phyloP scores from a whole-genome alignment of 1,140 invertebrate genomes.

The Eumaeus atala region DNA sequence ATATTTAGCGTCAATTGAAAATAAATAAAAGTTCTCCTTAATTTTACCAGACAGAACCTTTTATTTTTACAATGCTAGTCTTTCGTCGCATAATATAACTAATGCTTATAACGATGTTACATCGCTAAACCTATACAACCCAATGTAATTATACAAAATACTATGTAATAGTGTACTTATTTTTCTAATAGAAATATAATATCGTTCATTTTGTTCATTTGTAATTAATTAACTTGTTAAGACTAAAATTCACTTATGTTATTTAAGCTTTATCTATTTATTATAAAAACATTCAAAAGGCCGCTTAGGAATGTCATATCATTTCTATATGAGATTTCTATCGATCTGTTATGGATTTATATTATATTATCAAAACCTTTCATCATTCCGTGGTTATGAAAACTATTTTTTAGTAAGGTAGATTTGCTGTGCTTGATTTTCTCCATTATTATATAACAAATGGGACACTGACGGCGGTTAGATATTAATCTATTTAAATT shows the following conservation, averaged over 20 bases:
- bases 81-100: slow-evolving; percentile 41
- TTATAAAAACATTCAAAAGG: slow-evolving; percentile 29
- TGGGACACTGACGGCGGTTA: too few relatives aligned
- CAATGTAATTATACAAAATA: slow-evolving; percentile 72
- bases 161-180: slow-evolving; percentile 58
- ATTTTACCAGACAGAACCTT: slow-evolving; percentile 51
- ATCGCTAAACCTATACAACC: slow-evolving; percentile 63
- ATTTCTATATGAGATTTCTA: slow-evolving; percentile 17
- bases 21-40: slow-evolving; percentile 56
- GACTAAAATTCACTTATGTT: slow-evolving; percentile 33
- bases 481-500: too few relatives aligned
- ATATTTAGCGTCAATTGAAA: slow-evolving; percentile 26
- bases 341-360: neutral
- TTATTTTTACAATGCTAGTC: slow-evolving; percentile 53
- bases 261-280: slow-evolving; percentile 25
- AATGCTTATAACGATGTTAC: slow-evolving; percentile 37
- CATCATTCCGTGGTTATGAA: too few relatives aligned
- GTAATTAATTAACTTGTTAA: slow-evolving; percentile 38
- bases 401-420: too few relatives aligned
- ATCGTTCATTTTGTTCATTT: slow-evolving; percentile 61
- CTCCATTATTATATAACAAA: too few relatives aligned
- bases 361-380: too few relatives aligned
- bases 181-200: slow-evolving; percentile 56
- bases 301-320: slow-evolving; percentile 43
- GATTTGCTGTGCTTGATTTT: too few relatives aligned